Evolutionary conservation across 1,140 invertebrate genomes (phyloP).

Genomic region (Tetranychus cinnabarinus): DNA sequence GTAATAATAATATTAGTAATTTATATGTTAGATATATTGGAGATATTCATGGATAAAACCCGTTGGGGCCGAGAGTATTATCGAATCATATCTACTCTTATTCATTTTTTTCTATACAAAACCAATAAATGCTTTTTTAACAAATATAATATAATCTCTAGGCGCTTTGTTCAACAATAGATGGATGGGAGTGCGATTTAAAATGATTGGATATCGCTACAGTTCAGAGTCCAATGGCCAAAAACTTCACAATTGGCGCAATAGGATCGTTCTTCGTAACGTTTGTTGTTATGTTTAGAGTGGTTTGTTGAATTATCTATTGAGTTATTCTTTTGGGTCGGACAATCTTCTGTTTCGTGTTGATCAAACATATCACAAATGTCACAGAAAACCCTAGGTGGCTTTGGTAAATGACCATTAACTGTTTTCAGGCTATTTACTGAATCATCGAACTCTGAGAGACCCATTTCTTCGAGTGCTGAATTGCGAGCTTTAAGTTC

Average conservation of each 20-base stretch:
- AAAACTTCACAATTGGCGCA: constrained; percentile 80
- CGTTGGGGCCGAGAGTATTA: too few species aligned
- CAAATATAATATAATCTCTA: too few species aligned
- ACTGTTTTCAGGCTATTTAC: too few species aligned
- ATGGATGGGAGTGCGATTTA: neutral
- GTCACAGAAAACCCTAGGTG: constrained; percentile 76
- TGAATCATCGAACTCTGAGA: constrained; percentile 23
- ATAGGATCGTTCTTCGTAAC: constrained; percentile 42
- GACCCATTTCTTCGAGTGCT: constrained; percentile 38
- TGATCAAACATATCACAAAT: constrained; percentile 88
- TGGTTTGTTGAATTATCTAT: constrained; percentile 21
- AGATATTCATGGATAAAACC: too few species aligned
- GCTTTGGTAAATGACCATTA: constrained; percentile 10
- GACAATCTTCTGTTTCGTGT: constrained; percentile 92
- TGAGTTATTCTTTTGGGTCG: constrained; percentile 34
- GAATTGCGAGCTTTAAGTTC: constrained; percentile 49
- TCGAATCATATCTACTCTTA: too few species aligned
- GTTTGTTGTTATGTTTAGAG: constrained; percentile 24
- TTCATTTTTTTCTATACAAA: too few species aligned
- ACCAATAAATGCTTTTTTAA: too few species aligned
- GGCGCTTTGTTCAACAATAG: too few species aligned
- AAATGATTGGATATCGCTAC: constrained; percentile 54
- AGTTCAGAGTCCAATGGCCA: constrained; percentile 49
- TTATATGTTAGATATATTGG: too few species aligned
- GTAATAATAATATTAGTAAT: too few species aligned